These are phyloP conservation scores for Antennarius maculatus DNA, from an alignment of 2,797 vertebrate species.

Conservation along the genomic window DNA sequence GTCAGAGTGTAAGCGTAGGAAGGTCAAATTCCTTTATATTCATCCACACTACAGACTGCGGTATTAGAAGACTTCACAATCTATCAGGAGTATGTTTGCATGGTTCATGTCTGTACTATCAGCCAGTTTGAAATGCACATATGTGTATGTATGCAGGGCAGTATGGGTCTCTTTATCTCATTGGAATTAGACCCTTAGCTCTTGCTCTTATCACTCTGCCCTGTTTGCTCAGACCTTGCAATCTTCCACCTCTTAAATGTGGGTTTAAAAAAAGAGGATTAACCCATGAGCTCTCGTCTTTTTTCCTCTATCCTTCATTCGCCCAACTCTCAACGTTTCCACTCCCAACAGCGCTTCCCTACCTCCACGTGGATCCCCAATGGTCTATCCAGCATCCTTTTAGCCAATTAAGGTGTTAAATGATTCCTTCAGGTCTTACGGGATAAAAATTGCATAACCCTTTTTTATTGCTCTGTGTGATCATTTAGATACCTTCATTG, in stretches of 20 bases:
- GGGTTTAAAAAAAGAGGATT: constrained; percentile 66
- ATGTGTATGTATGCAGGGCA: constrained; percentile 31
- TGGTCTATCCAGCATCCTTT: constrained; percentile 21
- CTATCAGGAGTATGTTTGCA: not conserved
- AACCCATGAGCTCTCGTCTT: constrained; percentile 71
- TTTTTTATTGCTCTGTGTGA: constrained; percentile 12
- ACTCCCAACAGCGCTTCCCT: constrained; percentile 10
- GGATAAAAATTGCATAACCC: constrained; percentile 3
- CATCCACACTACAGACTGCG: not conserved
- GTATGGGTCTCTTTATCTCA: constrained; percentile 72
- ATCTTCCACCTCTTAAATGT: constrained; percentile 66
- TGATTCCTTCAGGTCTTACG: constrained; percentile 19
- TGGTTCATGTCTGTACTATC: not conserved
- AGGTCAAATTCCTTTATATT: constrained; percentile 2
- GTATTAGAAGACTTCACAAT: not conserved
- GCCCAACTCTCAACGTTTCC: constrained; percentile 33
- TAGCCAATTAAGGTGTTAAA: constrained; percentile 55
- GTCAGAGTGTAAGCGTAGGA: not conserved
- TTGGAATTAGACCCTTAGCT: constrained; percentile 84
- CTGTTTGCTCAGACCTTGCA: constrained; percentile 81
- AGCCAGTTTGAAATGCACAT: constrained; percentile 2
- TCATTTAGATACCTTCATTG: constrained; percentile 1
- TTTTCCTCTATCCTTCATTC: constrained; percentile 50
- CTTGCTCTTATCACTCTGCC: constrained; percentile 75
- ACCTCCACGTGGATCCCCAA: constrained; percentile 1